These are phyloP conservation scores for Rhizoglyphus robini DNA, from an alignment of 1,140 invertebrate species.

Conservation along the genomic window DNA sequence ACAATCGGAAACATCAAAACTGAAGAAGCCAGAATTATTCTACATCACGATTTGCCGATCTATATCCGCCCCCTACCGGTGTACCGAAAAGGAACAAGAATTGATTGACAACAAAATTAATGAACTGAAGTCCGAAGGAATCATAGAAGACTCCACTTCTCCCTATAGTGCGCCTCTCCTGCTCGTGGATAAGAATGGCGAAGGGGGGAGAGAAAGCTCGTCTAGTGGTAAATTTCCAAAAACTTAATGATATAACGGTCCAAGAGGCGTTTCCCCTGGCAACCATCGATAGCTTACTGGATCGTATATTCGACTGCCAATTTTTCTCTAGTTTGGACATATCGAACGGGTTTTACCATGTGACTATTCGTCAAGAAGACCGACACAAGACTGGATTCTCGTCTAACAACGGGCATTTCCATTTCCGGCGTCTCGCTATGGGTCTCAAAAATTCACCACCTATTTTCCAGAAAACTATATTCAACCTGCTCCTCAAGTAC, in stretches of 20 bases:
- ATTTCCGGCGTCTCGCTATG: constrained; percentile 21
- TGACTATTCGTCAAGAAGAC: constrained; percentile 28
- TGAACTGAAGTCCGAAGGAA: no score
- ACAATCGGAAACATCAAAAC: no score
- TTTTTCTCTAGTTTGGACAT: constrained; percentile 34
- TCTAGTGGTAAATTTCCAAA: constrained; percentile 18
- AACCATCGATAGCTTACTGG: constrained; percentile 35
- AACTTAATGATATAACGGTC: constrained; percentile 21
- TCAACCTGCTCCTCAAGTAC: neutral
- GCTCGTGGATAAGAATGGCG: neutral
- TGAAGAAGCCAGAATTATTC: no score
- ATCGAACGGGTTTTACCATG: constrained; percentile 32
- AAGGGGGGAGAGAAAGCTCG: constrained; percentile 19
- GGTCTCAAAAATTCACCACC: constrained; percentile 21
- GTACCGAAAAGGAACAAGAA: no score
- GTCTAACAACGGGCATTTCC: constrained; percentile 32
- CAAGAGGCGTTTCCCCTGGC: constrained; percentile 30
- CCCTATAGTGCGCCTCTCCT: constrained; percentile 1
- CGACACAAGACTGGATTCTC: constrained; percentile 34
- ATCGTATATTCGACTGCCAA: constrained; percentile 27
- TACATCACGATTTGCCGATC: no score
- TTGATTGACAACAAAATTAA: no score
- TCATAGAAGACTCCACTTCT: neutral
- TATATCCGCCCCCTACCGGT: no score
- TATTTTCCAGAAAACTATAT: constrained; percentile 21